Evolutionary conservation across 2,888 invertebrate species (phyloP).

Genomic region (Bellardia pandia): DNA sequence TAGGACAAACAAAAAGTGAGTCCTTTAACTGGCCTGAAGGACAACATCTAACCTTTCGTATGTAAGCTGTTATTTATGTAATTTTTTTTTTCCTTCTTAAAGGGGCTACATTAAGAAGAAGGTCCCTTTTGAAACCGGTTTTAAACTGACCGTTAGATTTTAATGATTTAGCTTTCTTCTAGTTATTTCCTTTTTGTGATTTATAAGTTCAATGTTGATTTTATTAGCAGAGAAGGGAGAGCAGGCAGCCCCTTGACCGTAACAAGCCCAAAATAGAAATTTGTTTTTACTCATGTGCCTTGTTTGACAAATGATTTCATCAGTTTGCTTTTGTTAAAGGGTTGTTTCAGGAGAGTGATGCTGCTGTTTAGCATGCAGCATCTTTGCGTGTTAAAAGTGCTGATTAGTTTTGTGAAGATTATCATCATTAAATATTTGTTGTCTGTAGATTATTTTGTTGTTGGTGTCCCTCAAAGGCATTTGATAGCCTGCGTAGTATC

Average conservation of each 20-base stretch:
- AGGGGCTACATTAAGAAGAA: background rate
- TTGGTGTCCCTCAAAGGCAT: slow-evolving; percentile 35
- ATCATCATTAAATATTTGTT: slow-evolving; percentile 59
- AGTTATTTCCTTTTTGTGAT: slow-evolving; percentile 43
- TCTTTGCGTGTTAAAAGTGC: slow-evolving; percentile 72
- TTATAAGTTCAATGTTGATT: slow-evolving; percentile 67
- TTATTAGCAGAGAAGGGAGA: slow-evolving; percentile 22
- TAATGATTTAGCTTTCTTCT: slow-evolving; percentile 25
- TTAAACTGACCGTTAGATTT: slow-evolving; percentile 70
- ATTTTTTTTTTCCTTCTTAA: background rate
- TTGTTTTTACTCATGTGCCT: slow-evolving; percentile 46
- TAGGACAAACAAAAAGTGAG: background rate
- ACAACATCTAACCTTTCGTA: slow-evolving; percentile 52
- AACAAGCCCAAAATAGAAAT: slow-evolving; percentile 38
- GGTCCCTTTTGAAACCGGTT: slow-evolving; percentile 62
- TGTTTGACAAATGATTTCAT: slow-evolving; percentile 70
- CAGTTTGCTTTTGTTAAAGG: slow-evolving; percentile 11
- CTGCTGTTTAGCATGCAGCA: slow-evolving; percentile 38
- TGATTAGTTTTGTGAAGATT: slow-evolving; percentile 69
- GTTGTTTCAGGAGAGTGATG: background rate
- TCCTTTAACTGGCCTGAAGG: slow-evolving; percentile 50
- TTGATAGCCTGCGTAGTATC: slow-evolving; percentile 67
- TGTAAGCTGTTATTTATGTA: slow-evolving; percentile 10
- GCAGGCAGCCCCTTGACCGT: slow-evolving; percentile 57
- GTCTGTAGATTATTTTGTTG: background rate